These are phyloP conservation scores for Myotis lucifugus DNA, from an alignment of 2,113 vertebrate genomes.

Conservation along the genomic window DNA sequence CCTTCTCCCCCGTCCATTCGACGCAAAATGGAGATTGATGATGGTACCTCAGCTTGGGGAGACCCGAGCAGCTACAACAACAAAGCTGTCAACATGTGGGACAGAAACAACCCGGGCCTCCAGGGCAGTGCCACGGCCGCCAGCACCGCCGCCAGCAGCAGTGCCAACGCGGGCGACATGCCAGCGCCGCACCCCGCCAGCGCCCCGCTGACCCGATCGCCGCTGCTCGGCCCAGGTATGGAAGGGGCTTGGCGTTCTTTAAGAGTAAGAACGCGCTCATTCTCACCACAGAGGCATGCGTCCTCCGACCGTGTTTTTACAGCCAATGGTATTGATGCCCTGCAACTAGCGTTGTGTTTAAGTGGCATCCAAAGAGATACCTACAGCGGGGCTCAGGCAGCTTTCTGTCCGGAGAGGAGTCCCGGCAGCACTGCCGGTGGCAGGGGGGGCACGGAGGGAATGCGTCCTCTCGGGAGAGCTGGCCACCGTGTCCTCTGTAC, in stretches of 20 bases:
- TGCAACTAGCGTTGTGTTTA: rapidly evolving
- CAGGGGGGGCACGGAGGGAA: no score
- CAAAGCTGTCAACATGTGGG: conserved; percentile 98
- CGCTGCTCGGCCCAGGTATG: conserved; percentile 93
- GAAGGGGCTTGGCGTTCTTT: neutral
- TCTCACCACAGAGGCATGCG: rapidly evolving
- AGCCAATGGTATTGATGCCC: no score
- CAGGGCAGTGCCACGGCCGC: conserved; percentile 87
- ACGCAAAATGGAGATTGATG: conserved; percentile 99
- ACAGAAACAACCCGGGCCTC: conserved; percentile 94
- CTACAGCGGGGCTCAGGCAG: neutral
- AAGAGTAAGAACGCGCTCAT: neutral
- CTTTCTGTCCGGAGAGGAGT: neutral
- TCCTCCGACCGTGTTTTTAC: rapidly evolving
- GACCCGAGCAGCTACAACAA: conserved; percentile 93
- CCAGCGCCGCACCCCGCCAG: conserved; percentile 89
- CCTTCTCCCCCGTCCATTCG: conserved; percentile 97
- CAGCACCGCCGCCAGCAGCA: conserved; percentile 85
- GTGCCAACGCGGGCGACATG: conserved; percentile 88
- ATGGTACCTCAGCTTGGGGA: conserved; percentile 99
- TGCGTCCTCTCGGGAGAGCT: no score
- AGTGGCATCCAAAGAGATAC: neutral
- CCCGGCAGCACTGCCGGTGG: neutral
- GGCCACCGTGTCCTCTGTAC: neutral
- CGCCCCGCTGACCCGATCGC: conserved; percentile 90